Percentiles rank a stretch among this genome's conserved stretches.
Evolutionary conservation across 2,797 vertebrate genomes (phyloP).

Genomic region (Catostomus latipinnis): DNA sequence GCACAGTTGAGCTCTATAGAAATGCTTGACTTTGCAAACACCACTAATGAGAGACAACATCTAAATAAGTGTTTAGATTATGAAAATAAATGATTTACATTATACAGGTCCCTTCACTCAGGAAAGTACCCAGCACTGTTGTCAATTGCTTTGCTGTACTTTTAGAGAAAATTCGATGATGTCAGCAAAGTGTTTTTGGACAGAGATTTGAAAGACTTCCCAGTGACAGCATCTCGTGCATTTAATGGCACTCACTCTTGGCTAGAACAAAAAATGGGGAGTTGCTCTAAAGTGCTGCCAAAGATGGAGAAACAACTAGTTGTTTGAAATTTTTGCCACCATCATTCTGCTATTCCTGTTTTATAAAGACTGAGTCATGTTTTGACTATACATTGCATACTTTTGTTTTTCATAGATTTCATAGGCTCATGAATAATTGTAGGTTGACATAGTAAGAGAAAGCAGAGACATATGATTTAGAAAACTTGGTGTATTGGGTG

Average conservation of each 20-base stretch:
- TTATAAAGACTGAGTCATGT: conserved; percentile 23
- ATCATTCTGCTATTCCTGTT: conserved; percentile 1
- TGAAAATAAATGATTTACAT: conserved; percentile 70
- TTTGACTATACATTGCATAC: conserved; percentile 2
- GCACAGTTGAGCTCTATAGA: too few relatives aligned
- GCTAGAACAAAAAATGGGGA: conserved; percentile 7
- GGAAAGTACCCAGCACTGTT: background rate
- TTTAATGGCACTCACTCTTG: conserved; percentile 29
- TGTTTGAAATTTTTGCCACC: conserved; percentile 30
- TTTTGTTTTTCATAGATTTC: conserved; percentile 5
- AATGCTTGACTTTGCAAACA: background rate
- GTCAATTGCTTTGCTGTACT: background rate
- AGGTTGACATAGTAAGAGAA: conserved; percentile 24
- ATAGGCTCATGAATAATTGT: background rate
- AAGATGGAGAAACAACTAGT: conserved; percentile 34
- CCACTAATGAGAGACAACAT: background rate
- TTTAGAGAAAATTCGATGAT: conserved; percentile 31
- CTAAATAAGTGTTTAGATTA: conserved; percentile 63
- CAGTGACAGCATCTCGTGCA: conserved; percentile 3
- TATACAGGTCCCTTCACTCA: conserved; percentile 60
- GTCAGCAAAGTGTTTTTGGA: conserved; percentile 28
- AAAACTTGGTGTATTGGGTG: conserved; percentile 38
- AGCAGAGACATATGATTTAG: background rate
- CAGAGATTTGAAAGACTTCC: conserved; percentile 23
- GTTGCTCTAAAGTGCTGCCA: conserved; percentile 15